Percentiles rank a stretch among this genome's conserved stretches.
Conservation (phyloP, 2,113 vertebrate genomes). For the Ceuthmochares aereus region DNA sequence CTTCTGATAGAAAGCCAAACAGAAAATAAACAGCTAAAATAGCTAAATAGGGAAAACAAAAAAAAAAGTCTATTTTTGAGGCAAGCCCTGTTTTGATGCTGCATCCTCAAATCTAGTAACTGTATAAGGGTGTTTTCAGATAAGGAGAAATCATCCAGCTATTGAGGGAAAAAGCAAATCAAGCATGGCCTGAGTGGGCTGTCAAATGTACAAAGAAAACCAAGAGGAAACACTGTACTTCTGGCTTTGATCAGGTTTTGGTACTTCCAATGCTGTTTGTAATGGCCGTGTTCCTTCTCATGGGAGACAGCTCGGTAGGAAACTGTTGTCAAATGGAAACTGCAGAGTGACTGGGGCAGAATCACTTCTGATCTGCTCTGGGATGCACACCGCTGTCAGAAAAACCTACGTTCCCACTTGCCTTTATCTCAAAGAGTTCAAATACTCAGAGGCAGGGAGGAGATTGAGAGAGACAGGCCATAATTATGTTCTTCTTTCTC, state of each 20-base stretch:
- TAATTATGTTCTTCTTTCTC: conserved; percentile 44
- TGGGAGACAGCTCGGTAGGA: background rate
- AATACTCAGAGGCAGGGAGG: background rate
- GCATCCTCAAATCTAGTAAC: background rate
- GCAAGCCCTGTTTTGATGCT: background rate
- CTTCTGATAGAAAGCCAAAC: background rate
- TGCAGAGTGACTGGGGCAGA: background rate
- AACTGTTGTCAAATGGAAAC: background rate
- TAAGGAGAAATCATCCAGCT: background rate
- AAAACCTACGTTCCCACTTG: background rate
- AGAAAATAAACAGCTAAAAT: background rate
- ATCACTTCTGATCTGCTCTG: background rate
- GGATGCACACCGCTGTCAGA: background rate
- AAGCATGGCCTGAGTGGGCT: background rate
- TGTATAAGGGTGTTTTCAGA: background rate
- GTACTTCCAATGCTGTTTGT: background rate
- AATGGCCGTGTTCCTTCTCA: background rate
- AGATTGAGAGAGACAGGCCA: conserved; percentile 4
- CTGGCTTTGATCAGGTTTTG: background rate
- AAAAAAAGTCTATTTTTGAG: background rate
- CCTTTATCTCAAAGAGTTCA: background rate
- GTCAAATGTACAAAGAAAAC: background rate
- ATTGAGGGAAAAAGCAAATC: background rate
- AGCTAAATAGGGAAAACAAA: background rate
- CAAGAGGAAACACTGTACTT: background rate